Base-by-base conservation (phyloP, 1,140 invertebrate genomes). In the Branchinecta lynchi region DNA sequence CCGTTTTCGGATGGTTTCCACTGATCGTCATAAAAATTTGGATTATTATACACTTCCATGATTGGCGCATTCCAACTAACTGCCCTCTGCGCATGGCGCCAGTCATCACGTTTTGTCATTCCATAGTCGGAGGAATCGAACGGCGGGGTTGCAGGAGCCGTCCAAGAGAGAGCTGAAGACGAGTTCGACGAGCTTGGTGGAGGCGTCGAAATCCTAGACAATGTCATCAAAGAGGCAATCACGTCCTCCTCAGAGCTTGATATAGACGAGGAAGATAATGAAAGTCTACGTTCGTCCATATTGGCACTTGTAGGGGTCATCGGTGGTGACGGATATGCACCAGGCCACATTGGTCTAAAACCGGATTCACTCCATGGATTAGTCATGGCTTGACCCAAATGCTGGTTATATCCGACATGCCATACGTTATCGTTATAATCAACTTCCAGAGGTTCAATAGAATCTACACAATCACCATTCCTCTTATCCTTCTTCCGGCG, bases 401-500 rank as follows among this genome's bases (percentile, higher is more conserved):
- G 12, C 12, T 60, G 12, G 17, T 60, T 60, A 20, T 6, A 15
- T 60, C 17, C 17, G 51, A 15, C 51, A 1, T 60, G 51, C 51
- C 51, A 60, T 6, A 60, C 51, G 17, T 60, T 60, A 60, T 60
- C 51, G 17, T 60, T 60, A 60, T 15, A 60, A 60, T 60, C 51
- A 32, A 32, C 32, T 32, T 32, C 32, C 32, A 32, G 32, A 15
- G 51, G 3, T 20, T 60, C 51, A 15, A 20, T 12, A 60, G 51
- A 20, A 20, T 60, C 17, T 15, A 20, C 12, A 15, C 12, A 60
- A 20, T 60, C 51, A 60, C 51, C 46, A 7, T 65, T 43, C 20
- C 68, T 67, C 32, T 68, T 65, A 74, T 92, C 90, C 78, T 92
- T 92, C 84, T 93, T 93, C 75, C 89, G 84, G 20, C 90, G 82